Base-by-base conservation (phyloP, 1,140 invertebrate species). In the Bombus waltoni region DNA sequence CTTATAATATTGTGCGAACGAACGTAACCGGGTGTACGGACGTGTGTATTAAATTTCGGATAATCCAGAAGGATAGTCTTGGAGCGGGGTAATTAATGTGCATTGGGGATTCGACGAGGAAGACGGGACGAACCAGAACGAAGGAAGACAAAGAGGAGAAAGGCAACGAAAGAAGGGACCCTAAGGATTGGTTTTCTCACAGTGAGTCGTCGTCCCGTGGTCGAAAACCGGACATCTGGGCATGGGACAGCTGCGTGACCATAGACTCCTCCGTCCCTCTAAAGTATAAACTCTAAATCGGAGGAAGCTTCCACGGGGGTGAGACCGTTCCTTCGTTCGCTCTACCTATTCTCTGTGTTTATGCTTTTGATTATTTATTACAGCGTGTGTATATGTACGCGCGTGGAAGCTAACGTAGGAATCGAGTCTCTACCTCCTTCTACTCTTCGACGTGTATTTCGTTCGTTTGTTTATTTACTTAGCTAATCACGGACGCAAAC, bases 201-300 rank as follows among this genome's bases (percentile, higher is more conserved):
- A 93, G 91, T 91, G 83, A 79, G 71, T 75, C 81, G 82, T 82
- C 77, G 81, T 85, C 87, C 87, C 90, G 90, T 88, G 77, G 77
- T 76, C 88, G 89, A 89, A 89, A 89, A 91, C 87, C 91, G 93
- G 93, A 93, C 93, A 93, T 93, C 93, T 93, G 93, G 93, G 93
- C 93, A 87, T 77, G 91, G 92, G 92, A 93, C 93, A 93, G 93
- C 93, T 93, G 92, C 79, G 74, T 25, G 87, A 91, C 88, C 88
- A 85, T 85, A 62, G 76, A 71, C 66, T 68, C 79, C 76, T 74
- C 28, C 70, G 78, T 81, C 59, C 62, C 42, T 68, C 35, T 15
- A 53, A 53, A 53, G 47, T 53, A 53, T 53, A 53, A 53, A 53
- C 18, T 53, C 47, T 53, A 22, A n/a, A 79, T 62, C 73, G 74